phyloP scores from a whole-genome alignment of 2,113 vertebrate genomes.

The Centropus bengalensis region DNA sequence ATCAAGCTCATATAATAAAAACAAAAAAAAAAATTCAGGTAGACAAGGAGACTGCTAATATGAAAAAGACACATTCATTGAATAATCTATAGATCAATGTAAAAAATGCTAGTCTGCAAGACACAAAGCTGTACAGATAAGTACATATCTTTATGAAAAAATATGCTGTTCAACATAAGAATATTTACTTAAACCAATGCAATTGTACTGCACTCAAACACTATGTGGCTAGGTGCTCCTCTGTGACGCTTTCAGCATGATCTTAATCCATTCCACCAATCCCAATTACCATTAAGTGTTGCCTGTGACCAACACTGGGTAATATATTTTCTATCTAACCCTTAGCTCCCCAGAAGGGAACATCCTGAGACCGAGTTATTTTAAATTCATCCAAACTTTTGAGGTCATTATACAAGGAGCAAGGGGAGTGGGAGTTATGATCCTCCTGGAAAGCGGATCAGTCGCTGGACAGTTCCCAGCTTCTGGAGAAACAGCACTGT shows the following conservation, averaged over 20 bases:
- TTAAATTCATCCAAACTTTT: background rate
- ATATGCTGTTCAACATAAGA: background rate
- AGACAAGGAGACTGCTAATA: background rate
- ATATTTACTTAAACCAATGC: background rate
- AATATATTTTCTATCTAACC: background rate
- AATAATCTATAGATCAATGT: background rate
- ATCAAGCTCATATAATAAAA: background rate
- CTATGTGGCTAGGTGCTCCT: background rate
- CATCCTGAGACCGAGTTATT: background rate
- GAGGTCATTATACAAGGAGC: accelerated
- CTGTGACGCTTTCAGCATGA: background rate
- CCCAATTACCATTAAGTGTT: background rate
- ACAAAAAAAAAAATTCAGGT: background rate
- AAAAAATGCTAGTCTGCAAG: background rate
- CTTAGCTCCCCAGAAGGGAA: background rate
- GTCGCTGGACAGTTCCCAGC: conserved; percentile 42
- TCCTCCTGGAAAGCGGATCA: accelerated
- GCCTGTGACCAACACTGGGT: background rate
- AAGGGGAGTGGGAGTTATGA: accelerated
- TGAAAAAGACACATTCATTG: background rate
- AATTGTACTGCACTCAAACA: background rate
- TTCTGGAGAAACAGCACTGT: accelerated
- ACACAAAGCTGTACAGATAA: background rate
- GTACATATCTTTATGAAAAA: background rate
- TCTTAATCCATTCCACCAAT: background rate